Base-by-base conservation (phyloP, 2,113 vertebrate species). In the Festucalex cinctus region DNA sequence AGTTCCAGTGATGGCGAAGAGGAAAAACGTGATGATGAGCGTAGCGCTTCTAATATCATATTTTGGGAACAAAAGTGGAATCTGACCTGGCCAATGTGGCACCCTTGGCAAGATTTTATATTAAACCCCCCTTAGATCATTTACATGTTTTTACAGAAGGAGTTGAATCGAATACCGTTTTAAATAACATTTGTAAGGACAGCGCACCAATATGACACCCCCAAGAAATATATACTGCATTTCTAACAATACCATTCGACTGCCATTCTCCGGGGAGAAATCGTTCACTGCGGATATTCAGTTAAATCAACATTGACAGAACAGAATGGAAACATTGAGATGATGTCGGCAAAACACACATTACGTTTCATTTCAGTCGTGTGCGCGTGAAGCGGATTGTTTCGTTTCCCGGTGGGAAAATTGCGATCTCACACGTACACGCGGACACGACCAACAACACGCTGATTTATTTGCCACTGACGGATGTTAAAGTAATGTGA, bases 351-450 rank as follows among this genome's bases (percentile, higher is more conserved):
- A 73, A 73, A 75, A 81, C 78, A 70, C 80, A 79, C 72, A 71
- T 81, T 69, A 74, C 66, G 46, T 78, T 78, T 88, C n/a, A 73
- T 85, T 84, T 83, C 76, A 81, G 73, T 74, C 74, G 74, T 70
- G 71, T 49, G 54, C 71, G 49, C 3, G 56, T 75, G 57, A 77
- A 68, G 67, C 64, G 6, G 20, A 56, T 60, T 28, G 73, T 39
- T 62, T 63, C 69, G 73, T 39, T 62, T 63, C 69, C 54, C 66
- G 37, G 8, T 22, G 63, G 68, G 69, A 63, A 71, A 65, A 62
- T 46, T 43, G 22, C 43, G 61, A 59, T 32, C 39, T n/a, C 35
- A 46, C 6, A 57, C 19, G n/a, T 22, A 44, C 49, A 20, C 26
- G 7, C n/a, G 0, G 17, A n/a, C 22, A 57, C 5, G 67, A 44